A percentile compares a stretch with the other conserved stretches of the same genome.
phyloP scores from a whole-genome alignment of 1,140 invertebrate species.

The Aphis craccivora region DNA sequence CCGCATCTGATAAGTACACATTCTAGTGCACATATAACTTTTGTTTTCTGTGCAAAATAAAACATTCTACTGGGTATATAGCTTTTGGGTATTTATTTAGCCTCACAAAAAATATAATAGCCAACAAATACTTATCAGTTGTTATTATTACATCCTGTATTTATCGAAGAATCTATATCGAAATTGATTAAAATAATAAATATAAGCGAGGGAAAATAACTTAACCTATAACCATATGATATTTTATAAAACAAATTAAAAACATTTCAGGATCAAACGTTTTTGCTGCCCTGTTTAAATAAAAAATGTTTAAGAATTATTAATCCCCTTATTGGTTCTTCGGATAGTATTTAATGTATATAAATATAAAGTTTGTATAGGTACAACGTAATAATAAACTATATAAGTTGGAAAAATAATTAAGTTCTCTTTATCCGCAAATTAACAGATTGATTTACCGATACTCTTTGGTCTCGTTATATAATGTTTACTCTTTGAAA shows the following conservation, averaged over 20 bases:
- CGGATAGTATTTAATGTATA: background rate
- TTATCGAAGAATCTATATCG: background rate
- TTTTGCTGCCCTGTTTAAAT: background rate
- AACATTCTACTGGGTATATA: background rate
- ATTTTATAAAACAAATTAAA: background rate
- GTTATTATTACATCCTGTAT: background rate
- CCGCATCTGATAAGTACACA: background rate
- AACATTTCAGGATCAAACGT: background rate
- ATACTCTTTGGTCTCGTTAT: background rate
- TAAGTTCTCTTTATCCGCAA: background rate
- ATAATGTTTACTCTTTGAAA: constrained; percentile 8
- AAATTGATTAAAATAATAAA: constrained; percentile 23
- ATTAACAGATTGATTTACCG: background rate
- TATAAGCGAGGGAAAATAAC: background rate
- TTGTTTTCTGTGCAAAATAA: background rate
- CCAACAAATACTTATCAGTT: background rate
- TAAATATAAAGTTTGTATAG: background rate
- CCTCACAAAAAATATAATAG: background rate
- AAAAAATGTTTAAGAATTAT: background rate
- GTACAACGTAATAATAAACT: background rate
- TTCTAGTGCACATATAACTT: background rate
- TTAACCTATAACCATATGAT: background rate
- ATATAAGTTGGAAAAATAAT: background rate
- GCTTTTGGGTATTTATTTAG: background rate
- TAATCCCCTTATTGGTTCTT: background rate